phyloP scores from a whole-genome alignment of 2,797 vertebrate species.

The Parauchenoglanis ngamensis region DNA sequence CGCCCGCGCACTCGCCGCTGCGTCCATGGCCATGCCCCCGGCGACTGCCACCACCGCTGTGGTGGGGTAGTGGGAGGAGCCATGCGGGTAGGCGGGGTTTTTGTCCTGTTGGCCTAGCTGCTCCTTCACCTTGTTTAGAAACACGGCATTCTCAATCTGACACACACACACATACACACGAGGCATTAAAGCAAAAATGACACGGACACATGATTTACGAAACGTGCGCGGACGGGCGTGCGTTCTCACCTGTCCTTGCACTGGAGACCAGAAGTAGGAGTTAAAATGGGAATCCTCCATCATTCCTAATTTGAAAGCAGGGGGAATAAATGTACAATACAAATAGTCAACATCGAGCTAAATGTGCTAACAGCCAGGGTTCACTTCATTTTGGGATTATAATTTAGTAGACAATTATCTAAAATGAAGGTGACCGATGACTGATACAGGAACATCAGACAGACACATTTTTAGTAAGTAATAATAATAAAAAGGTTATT shows the following conservation, averaged over 20 bases:
- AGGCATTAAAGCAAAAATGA: slow-evolving; percentile 4
- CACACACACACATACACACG: slow-evolving; percentile 11
- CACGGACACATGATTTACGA: not conserved
- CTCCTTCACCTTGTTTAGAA: slow-evolving; percentile 98
- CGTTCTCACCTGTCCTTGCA: slow-evolving; percentile 88
- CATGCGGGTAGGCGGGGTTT: slow-evolving; percentile 79
- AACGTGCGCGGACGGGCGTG: not conserved
- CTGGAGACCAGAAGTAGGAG: slow-evolving; percentile 97
- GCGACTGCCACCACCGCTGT: slow-evolving; percentile 87
- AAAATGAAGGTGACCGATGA: too few relatives aligned
- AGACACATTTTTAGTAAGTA: too few relatives aligned
- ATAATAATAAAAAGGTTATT: not conserved
- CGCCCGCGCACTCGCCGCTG: slow-evolving; percentile 70
- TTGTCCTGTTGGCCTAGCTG: slow-evolving; percentile 88
- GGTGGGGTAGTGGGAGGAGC: slow-evolving; percentile 90
- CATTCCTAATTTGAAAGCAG: slow-evolving; percentile 70
- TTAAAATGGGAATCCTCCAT: slow-evolving; percentile 99
- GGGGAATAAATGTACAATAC: not conserved
- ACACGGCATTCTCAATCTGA: slow-evolving; percentile 97
- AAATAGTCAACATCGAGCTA: not conserved
- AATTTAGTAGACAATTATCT: not conserved
- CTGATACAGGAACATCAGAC: too few relatives aligned
- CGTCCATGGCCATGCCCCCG: slow-evolving; percentile 82
- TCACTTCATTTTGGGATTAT: not conserved
- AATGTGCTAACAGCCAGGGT: too few relatives aligned